phyloP scores from a whole-genome alignment of 2,113 vertebrate genomes.

The Genyomyrus donnyi region DNA sequence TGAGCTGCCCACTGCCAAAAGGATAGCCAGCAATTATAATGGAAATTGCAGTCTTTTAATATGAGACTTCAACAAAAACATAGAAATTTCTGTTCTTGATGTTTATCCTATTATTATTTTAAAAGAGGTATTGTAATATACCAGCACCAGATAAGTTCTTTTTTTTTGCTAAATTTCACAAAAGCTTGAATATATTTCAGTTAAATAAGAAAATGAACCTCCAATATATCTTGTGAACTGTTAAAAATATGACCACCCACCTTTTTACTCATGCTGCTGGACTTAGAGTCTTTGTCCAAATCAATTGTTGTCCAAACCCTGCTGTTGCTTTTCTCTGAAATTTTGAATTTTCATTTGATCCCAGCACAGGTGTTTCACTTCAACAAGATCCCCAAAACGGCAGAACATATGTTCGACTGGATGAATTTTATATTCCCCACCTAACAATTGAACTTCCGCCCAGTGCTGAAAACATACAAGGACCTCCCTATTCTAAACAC shows the following conservation, averaged over 20 bases:
- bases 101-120: neutral
- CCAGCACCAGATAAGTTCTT: neutral
- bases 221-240: neutral
- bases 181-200: neutral
- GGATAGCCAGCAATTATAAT: neutral
- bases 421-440: neutral
- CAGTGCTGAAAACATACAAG: neutral
- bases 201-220: neutral
- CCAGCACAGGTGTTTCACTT: neutral
- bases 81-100: neutral
- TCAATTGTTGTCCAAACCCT: constrained; percentile 11
- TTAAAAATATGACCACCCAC: neutral
- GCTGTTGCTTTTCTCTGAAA: neutral
- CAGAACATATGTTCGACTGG: neutral
- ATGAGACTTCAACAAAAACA: neutral
- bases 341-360: neutral
- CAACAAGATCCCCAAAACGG: neutral
- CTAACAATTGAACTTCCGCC: neutral
- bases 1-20: neutral
- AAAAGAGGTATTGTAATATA: neutral
- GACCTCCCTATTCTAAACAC: neutral
- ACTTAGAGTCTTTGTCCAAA: constrained; percentile 1
- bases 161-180: neutral
- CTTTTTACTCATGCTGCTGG: constrained; percentile 11
- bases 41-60: neutral